Evolutionary conservation across 2,888 invertebrate species (phyloP).

Genomic region (Scaptomyza flava): DNA sequence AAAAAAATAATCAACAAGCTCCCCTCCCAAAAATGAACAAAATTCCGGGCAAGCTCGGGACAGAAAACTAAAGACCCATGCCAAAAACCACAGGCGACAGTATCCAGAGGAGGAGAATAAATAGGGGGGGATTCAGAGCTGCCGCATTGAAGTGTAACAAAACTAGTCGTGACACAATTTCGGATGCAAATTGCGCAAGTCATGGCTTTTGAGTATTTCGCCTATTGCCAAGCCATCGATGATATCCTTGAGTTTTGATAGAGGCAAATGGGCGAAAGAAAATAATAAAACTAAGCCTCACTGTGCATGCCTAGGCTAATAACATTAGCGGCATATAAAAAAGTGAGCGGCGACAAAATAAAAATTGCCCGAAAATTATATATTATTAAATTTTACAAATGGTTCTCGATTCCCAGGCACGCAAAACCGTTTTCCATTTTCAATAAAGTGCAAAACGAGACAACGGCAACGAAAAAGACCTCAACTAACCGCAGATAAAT

Average conservation of each 20-base stretch:
- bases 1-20: constrained; percentile 59
- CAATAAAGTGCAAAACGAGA: constrained; percentile 58
- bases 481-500: constrained; percentile 73
- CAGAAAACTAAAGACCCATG: constrained; percentile 23
- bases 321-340: constrained; percentile 73
- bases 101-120: neutral
- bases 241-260: constrained; percentile 21
- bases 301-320: constrained; percentile 57
- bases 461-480: constrained; percentile 14
- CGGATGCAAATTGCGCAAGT: constrained; percentile 72
- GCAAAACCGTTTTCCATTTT: constrained; percentile 50
- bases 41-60: constrained; percentile 60
- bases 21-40: constrained; percentile 47
- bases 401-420: constrained; percentile 37
- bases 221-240: constrained; percentile 36
- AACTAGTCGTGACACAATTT: constrained; percentile 76
- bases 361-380: constrained; percentile 44
- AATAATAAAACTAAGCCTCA: neutral
- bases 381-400: constrained; percentile 70
- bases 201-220: constrained; percentile 63
- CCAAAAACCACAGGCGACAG: constrained; percentile 10
- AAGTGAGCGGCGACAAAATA: constrained; percentile 7
- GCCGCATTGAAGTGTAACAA: constrained; percentile 55
- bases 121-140: neutral
- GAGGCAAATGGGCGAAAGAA: constrained; percentile 1